phyloP scores from a whole-genome alignment of 2,113 vertebrate genomes.

The Larimichthys polyactis region DNA sequence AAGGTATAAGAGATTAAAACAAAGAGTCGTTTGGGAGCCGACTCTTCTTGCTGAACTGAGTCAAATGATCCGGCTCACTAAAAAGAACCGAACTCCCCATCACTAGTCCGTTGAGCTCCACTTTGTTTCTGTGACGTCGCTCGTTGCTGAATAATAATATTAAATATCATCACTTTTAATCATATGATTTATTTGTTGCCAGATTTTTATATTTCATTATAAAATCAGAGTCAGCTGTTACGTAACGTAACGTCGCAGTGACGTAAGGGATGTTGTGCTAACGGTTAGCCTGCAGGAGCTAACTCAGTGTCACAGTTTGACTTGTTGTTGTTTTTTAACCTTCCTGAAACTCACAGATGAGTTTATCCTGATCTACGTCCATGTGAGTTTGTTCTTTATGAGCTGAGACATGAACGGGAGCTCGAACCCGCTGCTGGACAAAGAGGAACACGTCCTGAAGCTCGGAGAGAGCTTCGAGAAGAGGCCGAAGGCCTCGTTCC shows the following conservation, averaged over 20 bases:
- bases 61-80: too few species aligned
- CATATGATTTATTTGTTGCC: neutral
- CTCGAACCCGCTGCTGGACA: constrained; percentile 92
- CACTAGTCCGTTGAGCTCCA: too few species aligned
- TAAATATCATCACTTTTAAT: fast-evolving
- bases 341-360: fast-evolving
- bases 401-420: constrained; percentile 90
- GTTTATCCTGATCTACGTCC: neutral
- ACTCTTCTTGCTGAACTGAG: too few species aligned
- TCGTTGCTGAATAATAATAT: neutral
- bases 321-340: neutral
- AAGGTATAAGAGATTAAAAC: too few species aligned
- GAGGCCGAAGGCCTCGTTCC: constrained; percentile 95
- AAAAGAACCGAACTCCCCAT: too few species aligned
- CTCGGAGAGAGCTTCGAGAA: constrained; percentile 98
- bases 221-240: fast-evolving
- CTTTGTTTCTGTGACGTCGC: neutral
- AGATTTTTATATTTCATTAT: neutral
- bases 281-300: constrained; percentile 61
- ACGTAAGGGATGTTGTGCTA: constrained; percentile 74
- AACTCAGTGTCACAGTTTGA: constrained; percentile 46
- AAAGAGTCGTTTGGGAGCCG: too few species aligned
- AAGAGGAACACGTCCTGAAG: constrained; percentile 93
- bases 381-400: constrained; percentile 36
- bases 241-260: neutral